Evolutionary conservation across 37 sponge, comb jelly and placozoan species (phyloP), one percentile per base, ranked within the genome.

Genomic region (Trichoplax adhaerens): DNA sequence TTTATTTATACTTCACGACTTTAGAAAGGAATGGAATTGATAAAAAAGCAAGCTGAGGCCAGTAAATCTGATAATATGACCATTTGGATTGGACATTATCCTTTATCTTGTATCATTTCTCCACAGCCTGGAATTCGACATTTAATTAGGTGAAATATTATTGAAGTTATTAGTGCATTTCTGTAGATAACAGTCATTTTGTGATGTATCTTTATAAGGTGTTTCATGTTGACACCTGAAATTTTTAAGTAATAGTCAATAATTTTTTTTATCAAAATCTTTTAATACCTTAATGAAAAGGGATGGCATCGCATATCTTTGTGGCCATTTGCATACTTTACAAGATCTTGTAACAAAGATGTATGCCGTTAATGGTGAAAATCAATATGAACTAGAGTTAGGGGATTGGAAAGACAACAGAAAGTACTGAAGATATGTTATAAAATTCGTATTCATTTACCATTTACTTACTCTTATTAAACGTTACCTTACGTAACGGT

Each of bases 301-400:
- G 5, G n/a, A 8, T 66, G 68, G 12, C 52, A 74, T 72, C 2
- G 89, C 81, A 8, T 89, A 87, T 58, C 74, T 92, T 6, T 84
- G 93, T 80, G 93, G 93, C 51, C 93, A 92, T 74, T 81, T 92
- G 4, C 93, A 92, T 74, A 73, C 77, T 0, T 54, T 84, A 4
- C 79, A 74, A 1, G 81, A 77, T 47, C 1, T 72, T 62, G 59
- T 80, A 2, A 50, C 48, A 1, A 46, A 49, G 5, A 77, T 92
- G 86, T 87, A 87, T 58, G 78, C 73, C 12, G 76, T 71, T 61
- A 88, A 92, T 53, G 74, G 75, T 1, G 75, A 75, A 50, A 88
- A 88, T 0, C 86, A 85, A 54, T 75, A 87, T 49, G 89, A 92
- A 65, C 69, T 92, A 67, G 93, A 92, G 56, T 81, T 92, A 6